Percentiles rank a stretch among this genome's conserved stretches.
These are phyloP conservation scores for Oryzias melastigma DNA, from an alignment of 2,113 vertebrate species.

Conservation along the genomic window DNA sequence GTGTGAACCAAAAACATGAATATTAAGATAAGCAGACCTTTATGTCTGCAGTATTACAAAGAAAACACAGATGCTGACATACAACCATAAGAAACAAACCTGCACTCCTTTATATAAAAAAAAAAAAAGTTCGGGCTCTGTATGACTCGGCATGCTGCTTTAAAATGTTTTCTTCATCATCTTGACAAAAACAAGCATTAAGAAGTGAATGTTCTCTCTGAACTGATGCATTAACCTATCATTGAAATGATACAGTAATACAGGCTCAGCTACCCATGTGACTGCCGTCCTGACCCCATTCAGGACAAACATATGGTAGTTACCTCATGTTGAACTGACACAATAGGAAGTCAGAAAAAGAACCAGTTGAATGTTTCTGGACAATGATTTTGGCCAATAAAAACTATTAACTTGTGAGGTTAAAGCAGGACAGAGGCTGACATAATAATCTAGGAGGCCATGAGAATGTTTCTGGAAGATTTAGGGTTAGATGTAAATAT, in stretches of 20 bases:
- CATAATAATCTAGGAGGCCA: slow-evolving; percentile 43
- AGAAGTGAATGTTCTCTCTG: too few species aligned
- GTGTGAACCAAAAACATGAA: too few species aligned
- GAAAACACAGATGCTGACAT: too few species aligned
- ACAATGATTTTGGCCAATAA: slow-evolving; percentile 34
- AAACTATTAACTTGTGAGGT: slow-evolving; percentile 36
- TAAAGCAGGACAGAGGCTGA: slow-evolving; percentile 24
- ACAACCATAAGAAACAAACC: too few species aligned
- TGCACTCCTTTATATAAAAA: too few species aligned
- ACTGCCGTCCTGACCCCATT: slow-evolving; percentile 64
- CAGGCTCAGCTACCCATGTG: slow-evolving; percentile 74
- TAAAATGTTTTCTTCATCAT: too few species aligned
- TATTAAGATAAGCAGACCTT: too few species aligned
- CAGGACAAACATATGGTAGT: slow-evolving; percentile 67
- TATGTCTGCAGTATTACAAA: too few species aligned
- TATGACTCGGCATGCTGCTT: too few species aligned
- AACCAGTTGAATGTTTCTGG: slow-evolving; percentile 28
- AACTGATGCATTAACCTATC: too few species aligned
- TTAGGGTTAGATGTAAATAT: slow-evolving; percentile 58
- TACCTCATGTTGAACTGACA: slow-evolving; percentile 40
- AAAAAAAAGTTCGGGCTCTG: too few species aligned
- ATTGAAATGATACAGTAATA: slow-evolving; percentile 1
- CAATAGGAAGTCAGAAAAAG: slow-evolving; percentile 20
- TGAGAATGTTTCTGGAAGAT: slow-evolving; percentile 64
- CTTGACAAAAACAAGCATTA: too few species aligned